A percentile compares a stretch with the other conserved stretches of the same genome.
Conservation (phyloP, 2,113 vertebrate species). For the Asarcornis scutulata region DNA sequence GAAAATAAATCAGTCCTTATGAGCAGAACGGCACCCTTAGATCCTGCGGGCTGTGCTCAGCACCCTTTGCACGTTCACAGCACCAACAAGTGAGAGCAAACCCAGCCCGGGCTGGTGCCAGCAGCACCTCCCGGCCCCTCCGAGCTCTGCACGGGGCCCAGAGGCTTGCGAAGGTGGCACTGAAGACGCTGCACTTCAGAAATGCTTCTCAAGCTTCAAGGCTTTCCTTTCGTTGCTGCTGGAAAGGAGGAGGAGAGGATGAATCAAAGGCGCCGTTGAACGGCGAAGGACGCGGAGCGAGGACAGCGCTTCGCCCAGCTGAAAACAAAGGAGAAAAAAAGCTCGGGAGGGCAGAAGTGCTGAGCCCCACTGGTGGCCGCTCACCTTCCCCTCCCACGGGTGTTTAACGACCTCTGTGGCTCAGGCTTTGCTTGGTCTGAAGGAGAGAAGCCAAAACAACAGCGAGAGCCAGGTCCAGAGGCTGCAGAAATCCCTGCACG, state of each 20-base stretch:
- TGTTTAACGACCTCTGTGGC: accelerated
- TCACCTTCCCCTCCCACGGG: accelerated
- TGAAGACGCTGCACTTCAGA: neutral
- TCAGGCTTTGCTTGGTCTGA: neutral
- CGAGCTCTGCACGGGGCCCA: accelerated
- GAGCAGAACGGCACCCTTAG: neutral
- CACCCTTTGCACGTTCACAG: accelerated
- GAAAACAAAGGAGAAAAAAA: neutral
- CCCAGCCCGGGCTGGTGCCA: accelerated
- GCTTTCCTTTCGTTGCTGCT: neutral
- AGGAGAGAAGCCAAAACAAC: neutral
- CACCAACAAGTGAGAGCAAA: neutral
- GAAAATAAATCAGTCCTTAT: neutral
- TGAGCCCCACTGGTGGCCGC: accelerated
- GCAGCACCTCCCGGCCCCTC: neutral
- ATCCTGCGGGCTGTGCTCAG: too few relatives aligned
- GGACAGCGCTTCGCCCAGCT: accelerated
- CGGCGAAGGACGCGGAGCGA: accelerated
- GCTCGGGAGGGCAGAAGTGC: neutral
- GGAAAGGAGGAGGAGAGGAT: accelerated
- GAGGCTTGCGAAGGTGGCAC: neutral
- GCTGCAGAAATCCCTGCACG: too few relatives aligned
- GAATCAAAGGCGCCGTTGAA: accelerated
- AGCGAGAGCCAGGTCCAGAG: neutral
- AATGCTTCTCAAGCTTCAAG: accelerated